Base-by-base conservation (phyloP, 1,140 invertebrate genomes). In the Maniola jurtina region DNA sequence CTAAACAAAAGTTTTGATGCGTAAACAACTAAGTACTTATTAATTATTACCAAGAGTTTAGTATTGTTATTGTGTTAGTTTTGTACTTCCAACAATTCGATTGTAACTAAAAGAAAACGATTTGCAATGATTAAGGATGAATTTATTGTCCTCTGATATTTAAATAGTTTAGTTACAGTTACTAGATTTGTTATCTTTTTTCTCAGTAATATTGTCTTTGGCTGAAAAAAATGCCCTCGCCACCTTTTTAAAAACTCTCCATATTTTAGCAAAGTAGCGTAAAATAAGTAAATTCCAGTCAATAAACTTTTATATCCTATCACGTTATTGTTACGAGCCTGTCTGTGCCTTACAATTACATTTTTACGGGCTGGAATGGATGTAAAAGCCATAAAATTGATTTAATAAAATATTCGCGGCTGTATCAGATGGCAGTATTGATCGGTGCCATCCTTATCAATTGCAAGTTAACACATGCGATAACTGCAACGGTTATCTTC, bases 381-480 rank as follows among this genome's bases (percentile, higher is more conserved):
- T 61, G 70, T 67, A 40, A 72, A 57, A 61, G 67, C 54, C 67
- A 73, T 73, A 70, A 70, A 73, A 68, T 70, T 65, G 62, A 48
- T 70, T 70, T 70, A 70, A 66, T 70, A 70, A 45, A 65, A 60
- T 63, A 66, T 66, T 64, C 47, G 48, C 55, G 54, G 25, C 50
- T 35, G 40, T 73, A 69, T 72, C 63, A 59, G 68, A 65, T 66
- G 54, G 0, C 59, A 42, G 55, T 73, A 73, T 73, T 67, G 71
- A 73, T 73, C 71, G 61, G 57, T 66, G 40, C 35, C 38, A 56
- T 40, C 34, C 50, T 72, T 70, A 73, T 73, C 71, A 73, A 70
- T 67, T 73, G 68, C 71, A 73, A 67, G 61, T 70, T 70, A 59
- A 61, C 61, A 66, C 38, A 48, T 61, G 61, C 63, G 66, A 64